Percentiles rank a stretch among this genome's conserved stretches.
These are phyloP conservation scores for Bradypodion ventrale DNA, from an alignment of 2,797 vertebrate species.

Conservation along the genomic window DNA sequence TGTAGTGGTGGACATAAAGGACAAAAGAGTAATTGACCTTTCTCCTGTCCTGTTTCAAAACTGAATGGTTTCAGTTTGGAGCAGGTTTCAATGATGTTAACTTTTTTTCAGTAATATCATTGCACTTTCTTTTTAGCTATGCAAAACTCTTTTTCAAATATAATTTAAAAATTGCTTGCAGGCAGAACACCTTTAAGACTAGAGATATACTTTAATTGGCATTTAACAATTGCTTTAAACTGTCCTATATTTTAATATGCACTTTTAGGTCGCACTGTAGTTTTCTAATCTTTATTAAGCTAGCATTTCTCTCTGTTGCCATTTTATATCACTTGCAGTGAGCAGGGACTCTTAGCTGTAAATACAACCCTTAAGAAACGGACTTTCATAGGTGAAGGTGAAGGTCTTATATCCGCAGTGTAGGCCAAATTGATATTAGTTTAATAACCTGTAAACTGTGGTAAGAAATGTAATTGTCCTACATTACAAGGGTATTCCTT, in stretches of 20 bases:
- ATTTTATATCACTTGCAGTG: constrained; percentile 70
- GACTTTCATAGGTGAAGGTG: constrained; percentile 71
- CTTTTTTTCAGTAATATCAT: constrained; percentile 27
- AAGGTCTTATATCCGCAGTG: constrained; percentile 70
- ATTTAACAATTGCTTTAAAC: constrained; percentile 47
- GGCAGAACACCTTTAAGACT: constrained; percentile 38
- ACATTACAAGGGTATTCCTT: constrained; percentile 78
- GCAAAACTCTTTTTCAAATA: constrained; percentile 7
- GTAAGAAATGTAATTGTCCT: constrained; percentile 81
- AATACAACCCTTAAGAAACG: constrained; percentile 62
- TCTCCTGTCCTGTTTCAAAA: constrained; percentile 19
- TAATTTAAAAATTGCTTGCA: constrained; percentile 27
- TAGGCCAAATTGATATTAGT: constrained; percentile 76
- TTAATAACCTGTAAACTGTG: constrained; percentile 81
- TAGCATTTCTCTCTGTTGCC: constrained; percentile 56
- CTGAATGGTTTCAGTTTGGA: neutral
- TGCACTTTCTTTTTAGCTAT: constrained; percentile 27
- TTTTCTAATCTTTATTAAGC: constrained; percentile 62
- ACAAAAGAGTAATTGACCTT: constrained; percentile 7
- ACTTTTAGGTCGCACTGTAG: constrained; percentile 57
- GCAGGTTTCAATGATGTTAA: constrained; percentile 6
- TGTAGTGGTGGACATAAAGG: neutral
- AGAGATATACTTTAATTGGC: neutral
- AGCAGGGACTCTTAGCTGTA: constrained; percentile 64
- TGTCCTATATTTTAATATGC: constrained; percentile 61